A percentile compares a stretch with the other conserved stretches of the same genome.
Evolutionary conservation across 2,888 invertebrate genomes (phyloP).

Genomic region (Acrobasis suavella): DNA sequence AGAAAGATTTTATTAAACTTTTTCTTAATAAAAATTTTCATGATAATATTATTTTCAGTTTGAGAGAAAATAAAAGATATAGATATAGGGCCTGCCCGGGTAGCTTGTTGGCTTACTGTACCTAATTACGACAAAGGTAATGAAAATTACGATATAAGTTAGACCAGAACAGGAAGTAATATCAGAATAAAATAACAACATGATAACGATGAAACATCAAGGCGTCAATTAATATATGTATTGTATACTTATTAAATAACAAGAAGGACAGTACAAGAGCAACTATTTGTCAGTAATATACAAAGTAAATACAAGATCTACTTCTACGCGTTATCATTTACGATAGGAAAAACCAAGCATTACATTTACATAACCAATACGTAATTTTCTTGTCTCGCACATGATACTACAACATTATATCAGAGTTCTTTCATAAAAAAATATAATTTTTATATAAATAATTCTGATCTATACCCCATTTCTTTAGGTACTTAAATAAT

Average conservation of each 20-base stretch:
- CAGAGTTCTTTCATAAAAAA: not conserved
- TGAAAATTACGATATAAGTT: no score
- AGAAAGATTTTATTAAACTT: no score
- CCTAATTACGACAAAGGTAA: no score
- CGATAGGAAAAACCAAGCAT: constrained; percentile 16
- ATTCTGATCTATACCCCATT: no score
- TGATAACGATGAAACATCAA: not conserved
- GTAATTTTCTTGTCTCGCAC: not conserved
- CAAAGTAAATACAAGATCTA: constrained; percentile 1
- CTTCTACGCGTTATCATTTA: constrained; percentile 10
- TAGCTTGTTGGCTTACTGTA: no score
- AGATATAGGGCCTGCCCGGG: no score
- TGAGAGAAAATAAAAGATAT: no score
- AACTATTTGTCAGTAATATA: constrained; percentile 9
- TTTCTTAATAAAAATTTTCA: no score
- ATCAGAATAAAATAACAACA: not conserved
- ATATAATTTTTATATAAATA: no score
- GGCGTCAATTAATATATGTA: not conserved
- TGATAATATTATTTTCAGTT: no score
- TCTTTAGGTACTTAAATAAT: no score
- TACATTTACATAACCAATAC: constrained; percentile 19
- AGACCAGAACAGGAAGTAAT: no score
- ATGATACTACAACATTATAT: not conserved
- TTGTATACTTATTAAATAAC: not conserved
- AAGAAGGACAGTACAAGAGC: constrained; percentile 7